phyloP scores from a whole-genome alignment of 2,113 vertebrate species.

The Sapajus apella region DNA sequence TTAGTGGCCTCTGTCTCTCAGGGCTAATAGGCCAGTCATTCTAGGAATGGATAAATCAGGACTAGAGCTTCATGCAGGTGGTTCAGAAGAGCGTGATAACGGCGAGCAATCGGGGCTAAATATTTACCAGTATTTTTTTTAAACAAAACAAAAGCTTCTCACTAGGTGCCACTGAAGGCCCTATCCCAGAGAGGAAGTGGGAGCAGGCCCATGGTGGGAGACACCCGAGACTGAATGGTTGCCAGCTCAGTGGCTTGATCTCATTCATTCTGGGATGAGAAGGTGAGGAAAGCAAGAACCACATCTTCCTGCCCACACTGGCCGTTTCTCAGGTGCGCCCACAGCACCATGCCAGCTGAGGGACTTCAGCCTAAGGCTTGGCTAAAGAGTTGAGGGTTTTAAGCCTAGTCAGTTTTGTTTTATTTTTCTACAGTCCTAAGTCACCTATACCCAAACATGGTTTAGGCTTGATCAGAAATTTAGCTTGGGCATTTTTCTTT shows the following conservation, averaged over 20 bases:
- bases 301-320: not conserved
- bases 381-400: not conserved
- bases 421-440: not conserved
- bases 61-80: not conserved
- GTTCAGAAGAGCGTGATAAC: not conserved
- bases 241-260: not conserved
- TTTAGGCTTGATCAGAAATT: not conserved
- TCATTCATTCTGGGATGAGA: accelerated
- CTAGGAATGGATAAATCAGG: not conserved
- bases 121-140: not conserved
- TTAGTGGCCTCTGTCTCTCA: not conserved
- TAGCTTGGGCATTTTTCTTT: not conserved
- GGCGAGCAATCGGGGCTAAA: not conserved
- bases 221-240: not conserved
- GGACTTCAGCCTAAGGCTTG: not conserved
- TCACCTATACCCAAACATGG: not conserved
- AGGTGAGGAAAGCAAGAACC: not conserved
- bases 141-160: not conserved
- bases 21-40: not conserved
- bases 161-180: not conserved
- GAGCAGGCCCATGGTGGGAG: too few species aligned
- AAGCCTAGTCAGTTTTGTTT: not conserved
- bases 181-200: not conserved
- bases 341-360: not conserved
- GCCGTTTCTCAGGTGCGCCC: not conserved